Percentiles rank a stretch among this genome's conserved stretches.
Conservation (phyloP, 2,797 vertebrate species). For the Chaetodon trifasciatus region DNA sequence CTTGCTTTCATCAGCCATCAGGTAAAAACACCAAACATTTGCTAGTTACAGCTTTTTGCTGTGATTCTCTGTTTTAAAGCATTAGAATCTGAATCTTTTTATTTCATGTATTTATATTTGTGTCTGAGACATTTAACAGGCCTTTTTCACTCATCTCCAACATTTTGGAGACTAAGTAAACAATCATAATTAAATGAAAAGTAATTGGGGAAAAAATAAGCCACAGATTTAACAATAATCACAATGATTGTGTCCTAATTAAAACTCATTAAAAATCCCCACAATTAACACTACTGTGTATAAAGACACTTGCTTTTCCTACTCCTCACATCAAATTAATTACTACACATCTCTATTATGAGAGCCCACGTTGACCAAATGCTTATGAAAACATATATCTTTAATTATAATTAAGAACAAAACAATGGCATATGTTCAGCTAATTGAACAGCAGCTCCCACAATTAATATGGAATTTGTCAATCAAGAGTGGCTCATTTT, state of each 20-base stretch:
- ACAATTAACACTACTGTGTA: not conserved
- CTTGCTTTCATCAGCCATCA: not conserved
- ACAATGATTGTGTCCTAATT: not conserved
- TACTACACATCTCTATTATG: not conserved
- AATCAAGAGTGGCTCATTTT: not conserved
- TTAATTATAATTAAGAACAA: not conserved
- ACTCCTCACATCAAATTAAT: not conserved
- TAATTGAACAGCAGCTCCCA: not conserved
- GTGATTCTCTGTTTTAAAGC: not conserved
- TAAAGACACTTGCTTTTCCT: slow-evolving; percentile 3
- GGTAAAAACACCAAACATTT: not conserved
- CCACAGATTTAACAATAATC: not conserved
- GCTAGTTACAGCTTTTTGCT: not conserved
- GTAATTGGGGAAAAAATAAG: not conserved
- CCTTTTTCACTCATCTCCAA: not conserved
- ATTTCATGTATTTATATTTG: not conserved
- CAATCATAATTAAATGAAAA: too few species aligned
- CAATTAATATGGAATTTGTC: slow-evolving; percentile 6
- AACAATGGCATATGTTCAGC: not conserved
- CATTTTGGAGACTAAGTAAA: not conserved
- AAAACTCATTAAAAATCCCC: not conserved
- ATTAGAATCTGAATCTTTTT: not conserved
- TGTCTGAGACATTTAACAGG: not conserved
- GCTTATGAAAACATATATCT: not conserved
- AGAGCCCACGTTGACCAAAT: not conserved